A percentile compares a stretch with the other conserved stretches of the same genome.
phyloP scores from a whole-genome alignment of 2,888 invertebrate genomes.

The Cloeon dipterum region DNA sequence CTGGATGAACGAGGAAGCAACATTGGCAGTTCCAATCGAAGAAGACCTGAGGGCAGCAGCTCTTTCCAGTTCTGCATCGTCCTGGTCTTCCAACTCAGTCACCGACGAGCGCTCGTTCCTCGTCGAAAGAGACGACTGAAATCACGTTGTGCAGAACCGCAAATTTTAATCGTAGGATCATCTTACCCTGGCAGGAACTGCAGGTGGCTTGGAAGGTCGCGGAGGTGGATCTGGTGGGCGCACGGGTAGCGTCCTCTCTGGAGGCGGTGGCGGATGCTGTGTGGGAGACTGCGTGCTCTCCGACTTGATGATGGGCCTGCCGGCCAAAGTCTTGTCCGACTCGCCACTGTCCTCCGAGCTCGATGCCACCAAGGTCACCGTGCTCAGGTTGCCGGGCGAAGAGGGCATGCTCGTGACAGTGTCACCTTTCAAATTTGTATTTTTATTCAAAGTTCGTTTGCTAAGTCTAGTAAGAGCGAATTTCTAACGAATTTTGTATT shows the following conservation, averaged over 20 bases:
- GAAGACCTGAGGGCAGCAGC: constrained; percentile 10
- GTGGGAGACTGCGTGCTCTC: constrained; percentile 2
- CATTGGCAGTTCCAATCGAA: constrained; percentile 10
- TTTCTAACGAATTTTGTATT: no score
- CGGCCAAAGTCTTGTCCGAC: neutral
- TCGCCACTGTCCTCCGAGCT: constrained; percentile 16
- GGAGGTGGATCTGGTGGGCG: neutral
- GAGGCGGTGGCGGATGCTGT: neutral
- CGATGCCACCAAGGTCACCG: constrained; percentile 42
- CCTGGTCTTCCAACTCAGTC: constrained; percentile 3
- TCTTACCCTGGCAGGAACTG: neutral
- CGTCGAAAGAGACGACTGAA: neutral
- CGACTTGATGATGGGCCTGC: neutral
- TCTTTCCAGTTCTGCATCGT: constrained; percentile 7
- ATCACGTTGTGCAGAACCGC: no score
- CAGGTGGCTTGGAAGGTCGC: neutral
- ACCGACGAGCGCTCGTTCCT: neutral
- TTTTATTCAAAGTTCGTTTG: neutral
- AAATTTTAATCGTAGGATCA: no score
- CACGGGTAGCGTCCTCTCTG: neutral
- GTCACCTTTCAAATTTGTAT: constrained; percentile 11
- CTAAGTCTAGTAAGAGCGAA: no score
- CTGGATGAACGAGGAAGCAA: constrained; percentile 7
- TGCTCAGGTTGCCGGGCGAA: constrained; percentile 50
- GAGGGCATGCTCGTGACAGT: constrained; percentile 32